These are phyloP conservation scores for Phoenoteleia sp. DNA, from an alignment of 2,888 invertebrate genomes.

Conservation along the genomic window DNA sequence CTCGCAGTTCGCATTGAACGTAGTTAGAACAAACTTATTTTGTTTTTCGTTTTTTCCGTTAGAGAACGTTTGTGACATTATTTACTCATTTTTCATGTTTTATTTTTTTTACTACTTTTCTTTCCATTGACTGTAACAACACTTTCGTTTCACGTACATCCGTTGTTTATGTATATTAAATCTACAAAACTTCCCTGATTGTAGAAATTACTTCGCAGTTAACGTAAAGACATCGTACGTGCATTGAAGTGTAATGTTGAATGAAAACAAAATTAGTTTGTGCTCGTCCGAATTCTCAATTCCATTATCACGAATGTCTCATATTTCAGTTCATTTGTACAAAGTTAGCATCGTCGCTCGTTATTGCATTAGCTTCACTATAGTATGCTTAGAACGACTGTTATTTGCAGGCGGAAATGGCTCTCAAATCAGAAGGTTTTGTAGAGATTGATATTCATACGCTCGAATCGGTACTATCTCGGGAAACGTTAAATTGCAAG, in stretches of 20 bases:
- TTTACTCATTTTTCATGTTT: background rate
- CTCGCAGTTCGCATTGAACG: constrained; percentile 5
- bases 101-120: background rate
- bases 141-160: constrained; percentile 18
- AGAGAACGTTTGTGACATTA: background rate
- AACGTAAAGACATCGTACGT: constrained; percentile 37
- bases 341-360: constrained; percentile 50
- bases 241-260: constrained; percentile 5
- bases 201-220: constrained; percentile 34
- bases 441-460: constrained; percentile 98
- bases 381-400: constrained; percentile 66
- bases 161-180: constrained; percentile 71
- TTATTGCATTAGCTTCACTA: constrained; percentile 49
- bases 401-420: constrained; percentile 95
- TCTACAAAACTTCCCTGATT: constrained; percentile 75
- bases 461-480: constrained; percentile 95
- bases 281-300: constrained; percentile 23
- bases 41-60: constrained; percentile 12
- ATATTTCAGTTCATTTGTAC: constrained; percentile 64
- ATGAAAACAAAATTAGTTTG: constrained; percentile 44
- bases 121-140: background rate
- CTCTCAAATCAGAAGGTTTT: constrained; percentile 97
- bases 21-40: constrained; percentile 30
- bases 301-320: constrained; percentile 56
- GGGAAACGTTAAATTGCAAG: constrained; percentile 98